Base-by-base conservation (phyloP, 2,888 invertebrate species). In the Seladonia tumulorum region DNA sequence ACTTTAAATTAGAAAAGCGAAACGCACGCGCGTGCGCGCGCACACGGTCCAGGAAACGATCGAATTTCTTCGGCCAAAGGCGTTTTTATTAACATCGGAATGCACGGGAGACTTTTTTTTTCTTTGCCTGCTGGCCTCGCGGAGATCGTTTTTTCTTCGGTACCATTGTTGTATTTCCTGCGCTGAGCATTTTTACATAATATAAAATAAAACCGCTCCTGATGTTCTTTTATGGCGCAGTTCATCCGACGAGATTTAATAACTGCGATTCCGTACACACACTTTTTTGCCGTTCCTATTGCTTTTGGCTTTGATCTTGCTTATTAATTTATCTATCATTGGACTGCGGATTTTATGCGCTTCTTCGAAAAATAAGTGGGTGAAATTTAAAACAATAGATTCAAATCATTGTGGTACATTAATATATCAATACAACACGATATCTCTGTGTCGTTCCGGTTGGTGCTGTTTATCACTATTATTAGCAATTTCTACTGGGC, bases 1-100 rank as follows among this genome's bases (percentile, higher is more conserved):
- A 39, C 39, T 39, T 77, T 68, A 18, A 77, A 77, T 68, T 66
- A 77, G 49, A 49, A 77, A 39, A 60, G n/a, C 42, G 39, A 70
- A n/a, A 70, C 2, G 70, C 70, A 14, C 29, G 35, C 25, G 29
- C 14, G 35, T 14, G 29, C 14, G 10, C 22, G 39, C 35, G 39
- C 10, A 8, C 42, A n/a, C 22, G n/a, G n/a, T 5, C 14, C 2
- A 70, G 42, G 5, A 70, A 42, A 22, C 42, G 70, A n/a, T 70
- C 35, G 22, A 42, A 42, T 35, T 68, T 35, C 66, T 68, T 68
- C 39, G 66, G 35, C 35, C 35, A 39, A 22, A 1, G 35, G 3
- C 8, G 22, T 35, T 68, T 68, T 68, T 68, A 68, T 39, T 68
- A 68, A 68, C 57, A 22, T 4, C n/a, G n/a, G 57, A 35, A 35